Evolutionary conservation across 1,140 invertebrate genomes (phyloP).

Genomic region (Adelges cooleyi): DNA sequence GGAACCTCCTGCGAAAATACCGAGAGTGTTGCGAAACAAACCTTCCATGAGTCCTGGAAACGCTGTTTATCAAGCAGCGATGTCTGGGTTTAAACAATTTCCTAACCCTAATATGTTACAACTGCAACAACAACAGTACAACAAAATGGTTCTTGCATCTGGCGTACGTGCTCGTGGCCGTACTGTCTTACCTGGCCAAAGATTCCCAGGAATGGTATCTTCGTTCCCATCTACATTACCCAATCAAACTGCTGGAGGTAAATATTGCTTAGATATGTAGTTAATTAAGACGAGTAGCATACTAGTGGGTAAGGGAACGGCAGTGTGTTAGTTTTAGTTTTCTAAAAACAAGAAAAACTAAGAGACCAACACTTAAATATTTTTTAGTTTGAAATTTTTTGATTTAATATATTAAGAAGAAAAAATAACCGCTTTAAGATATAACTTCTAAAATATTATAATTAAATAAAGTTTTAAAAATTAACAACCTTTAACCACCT

Average conservation of each 20-base stretch:
- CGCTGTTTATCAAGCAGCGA: constrained; percentile 35
- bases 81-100: constrained; percentile 39
- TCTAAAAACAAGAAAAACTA: too few species aligned
- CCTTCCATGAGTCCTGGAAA: constrained; percentile 35
- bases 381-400: too few species aligned
- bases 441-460: too few species aligned
- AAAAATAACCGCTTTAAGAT: too few species aligned
- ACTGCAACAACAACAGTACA: constrained; percentile 24
- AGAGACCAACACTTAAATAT: too few species aligned
- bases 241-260: constrained; percentile 17
- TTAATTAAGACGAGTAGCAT: too few species aligned
- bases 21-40: constrained; percentile 51
- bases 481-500: too few species aligned
- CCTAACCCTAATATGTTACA: constrained; percentile 30
- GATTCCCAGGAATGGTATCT: constrained; percentile 21
- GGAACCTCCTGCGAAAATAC: constrained; percentile 86
- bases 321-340: too few species aligned
- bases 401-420: too few species aligned
- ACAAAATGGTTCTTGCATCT: constrained; percentile 22
- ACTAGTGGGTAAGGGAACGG: too few species aligned
- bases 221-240: constrained; percentile 13
- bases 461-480: too few species aligned
- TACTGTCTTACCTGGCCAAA: constrained; percentile 3
- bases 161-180: constrained; percentile 6
- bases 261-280: too few species aligned